Base-by-base conservation (phyloP, 1,140 invertebrate species). In the Pogonomyrmex californicus region DNA sequence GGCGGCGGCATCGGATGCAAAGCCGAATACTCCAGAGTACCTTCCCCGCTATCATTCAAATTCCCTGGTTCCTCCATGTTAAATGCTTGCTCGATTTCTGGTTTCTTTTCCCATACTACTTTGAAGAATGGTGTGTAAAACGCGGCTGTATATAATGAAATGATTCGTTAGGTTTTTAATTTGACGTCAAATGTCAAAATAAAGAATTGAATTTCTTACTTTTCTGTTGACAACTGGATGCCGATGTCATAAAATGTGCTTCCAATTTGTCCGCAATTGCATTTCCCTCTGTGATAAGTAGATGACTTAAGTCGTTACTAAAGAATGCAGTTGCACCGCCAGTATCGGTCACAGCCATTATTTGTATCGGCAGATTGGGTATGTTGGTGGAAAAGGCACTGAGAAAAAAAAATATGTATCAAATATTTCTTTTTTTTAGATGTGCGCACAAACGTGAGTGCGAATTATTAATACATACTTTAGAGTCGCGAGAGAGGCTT, bases 71-170 rank as follows among this genome's bases (percentile, higher is more conserved):
- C 98, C 94, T 99, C 98, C 96, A 99, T 97, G 92, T 98, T 97
- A 95, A 99, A 98, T 1, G 98, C 98, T 93, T 98, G 98, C 93
- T 99, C 99, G 79, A 99, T 99, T 95, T 99, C 98, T 49, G 98
- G 98, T 91, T 99, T 99, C 91, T 98, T 98, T 91, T 99, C 98
- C 98, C 98, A 99, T 17, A 98, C 98, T 95, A 98, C 98, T 94
- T 99, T 98, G 95, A 99, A 98, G 95, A 99, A 99, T 71, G 98
- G 98, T 65, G 98, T 98, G 94, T 99, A 99, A 95, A 99, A 99
- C 58, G 98, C 98, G 92, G 98, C 98, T 99, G 94, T 3, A 96
- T 87, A 87, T 30, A 65, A 54, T 9, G n/a, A 81, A 78, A 86
- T 51, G 1, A 83, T 23, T 75, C 54, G 51, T 76, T 73, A 78